These are phyloP conservation scores for Yponomeuta malinellus DNA, from an alignment of 2,888 invertebrate species.

Conservation along the genomic window DNA sequence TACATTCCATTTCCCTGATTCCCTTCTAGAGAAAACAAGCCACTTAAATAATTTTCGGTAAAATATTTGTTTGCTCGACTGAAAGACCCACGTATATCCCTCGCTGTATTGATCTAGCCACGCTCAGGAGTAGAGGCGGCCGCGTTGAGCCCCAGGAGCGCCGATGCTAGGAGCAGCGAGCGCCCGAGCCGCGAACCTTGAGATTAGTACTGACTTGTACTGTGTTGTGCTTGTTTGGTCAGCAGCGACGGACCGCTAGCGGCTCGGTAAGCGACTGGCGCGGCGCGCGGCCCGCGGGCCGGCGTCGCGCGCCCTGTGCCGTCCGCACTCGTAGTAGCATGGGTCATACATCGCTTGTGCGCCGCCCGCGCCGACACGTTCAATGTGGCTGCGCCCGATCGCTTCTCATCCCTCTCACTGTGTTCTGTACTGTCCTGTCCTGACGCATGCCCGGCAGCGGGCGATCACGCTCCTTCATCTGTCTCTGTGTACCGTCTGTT, in stretches of 20 bases:
- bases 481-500: constrained; percentile 71
- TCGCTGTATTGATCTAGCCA: neutral
- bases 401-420: constrained; percentile 73
- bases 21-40: neutral
- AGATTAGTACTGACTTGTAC: constrained; percentile 71
- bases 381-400: constrained; percentile 74
- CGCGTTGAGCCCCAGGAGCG: constrained; percentile 36
- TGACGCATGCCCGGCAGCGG: constrained; percentile 73
- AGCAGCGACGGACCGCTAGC: constrained; percentile 75
- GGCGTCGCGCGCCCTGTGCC: neutral
- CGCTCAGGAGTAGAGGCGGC: constrained; percentile 14
- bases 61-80: neutral
- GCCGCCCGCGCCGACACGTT: constrained; percentile 73
- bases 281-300: neutral
- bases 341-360: constrained; percentile 75
- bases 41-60: neutral
- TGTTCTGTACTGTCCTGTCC: constrained; percentile 65
- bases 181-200: constrained; percentile 39
- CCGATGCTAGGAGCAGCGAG: constrained; percentile 21
- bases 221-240: constrained; percentile 74
- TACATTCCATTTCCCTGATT: neutral
- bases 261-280: constrained; percentile 64
- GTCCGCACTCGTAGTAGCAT: constrained; percentile 59
- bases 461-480: constrained; percentile 75
- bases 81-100: neutral